Evolutionary conservation across 2,888 invertebrate species (phyloP), one percentile per base, ranked within the genome.

Genomic region (Gymnosoma rotundatum): DNA sequence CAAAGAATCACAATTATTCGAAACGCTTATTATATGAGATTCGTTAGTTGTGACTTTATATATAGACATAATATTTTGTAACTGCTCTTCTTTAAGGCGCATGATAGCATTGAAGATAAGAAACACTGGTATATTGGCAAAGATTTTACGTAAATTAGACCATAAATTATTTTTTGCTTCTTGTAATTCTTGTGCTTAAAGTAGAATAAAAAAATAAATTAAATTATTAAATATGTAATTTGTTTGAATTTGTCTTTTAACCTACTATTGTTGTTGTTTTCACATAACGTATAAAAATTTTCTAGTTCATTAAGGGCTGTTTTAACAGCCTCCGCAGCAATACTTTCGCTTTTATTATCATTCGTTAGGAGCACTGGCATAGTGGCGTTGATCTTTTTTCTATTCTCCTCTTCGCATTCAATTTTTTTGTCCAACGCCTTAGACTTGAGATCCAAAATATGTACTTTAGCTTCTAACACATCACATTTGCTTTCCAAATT

Each of bases 21-120:
- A 38, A 4, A 66, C 52, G 8, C 21, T 75, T 0, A 72, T 36
- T 12, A 78, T 32, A 18, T 86, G 76, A 20, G 83, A 60, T 7
- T 85, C 85, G 45, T 73, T 83, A 36, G 8, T 66, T 5, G 5
- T 78, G 1, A 85, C 81, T 69, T 89, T 90, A 56, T 89, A 90
- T 0, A 92, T 74, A 0, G 86, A 73, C 87, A 89, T 89, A 3
- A 91, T 87, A n/a, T 90, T 84, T 56, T 91, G 90, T 16, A 91
- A 69, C 83, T 92, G 91, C 18, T 91, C 90, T 48, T 91, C 91
- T 72, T 91, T 92, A 2, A 88, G 79, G 25, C 89, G 89, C 79
- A 91, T 87, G 7, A 91, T 89, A 0, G 88, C 88, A 82, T 90
- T 91, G 74, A 91, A 91, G 7, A 92, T 87, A 45, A 89, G 75